A percentile compares a stretch with the other conserved stretches of the same genome.
phyloP scores from a whole-genome alignment of 2,113 vertebrate genomes.

The Grallaria varia region DNA sequence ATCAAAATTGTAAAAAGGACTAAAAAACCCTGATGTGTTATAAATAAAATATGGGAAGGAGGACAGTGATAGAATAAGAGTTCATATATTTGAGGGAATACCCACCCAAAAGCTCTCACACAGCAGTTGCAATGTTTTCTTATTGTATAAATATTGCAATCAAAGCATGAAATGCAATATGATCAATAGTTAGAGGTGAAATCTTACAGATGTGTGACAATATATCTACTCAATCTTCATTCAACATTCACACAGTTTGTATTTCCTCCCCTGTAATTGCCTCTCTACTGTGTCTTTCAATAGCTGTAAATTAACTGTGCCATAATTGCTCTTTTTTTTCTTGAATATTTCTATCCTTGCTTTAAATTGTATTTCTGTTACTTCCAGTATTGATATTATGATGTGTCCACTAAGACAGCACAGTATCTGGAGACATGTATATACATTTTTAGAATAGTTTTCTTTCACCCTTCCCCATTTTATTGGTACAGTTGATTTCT shows the following conservation, averaged over 20 bases:
- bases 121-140: not conserved
- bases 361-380: not conserved
- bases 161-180: not conserved
- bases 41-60: constrained; percentile 66
- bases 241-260: constrained; percentile 35
- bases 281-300: constrained; percentile 4
- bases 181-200: constrained; percentile 19
- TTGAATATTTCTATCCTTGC: not conserved
- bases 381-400: not conserved
- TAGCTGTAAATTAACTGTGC: constrained; percentile 47
- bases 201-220: not conserved
- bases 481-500: not conserved
- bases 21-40: constrained; percentile 58
- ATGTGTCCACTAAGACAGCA: not conserved
- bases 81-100: constrained; percentile 37
- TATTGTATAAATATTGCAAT: not conserved
- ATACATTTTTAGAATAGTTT: constrained; percentile 12
- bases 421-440: not conserved
- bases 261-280: constrained; percentile 31
- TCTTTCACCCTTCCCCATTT: not conserved
- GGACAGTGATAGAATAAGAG: constrained; percentile 60
- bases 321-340: not conserved
- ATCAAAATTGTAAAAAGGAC: constrained; percentile 72
- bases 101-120: constrained; percentile 16
- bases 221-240: not conserved